phyloP scores from a whole-genome alignment of 2,797 vertebrate species.

The Coilia nasus region DNA sequence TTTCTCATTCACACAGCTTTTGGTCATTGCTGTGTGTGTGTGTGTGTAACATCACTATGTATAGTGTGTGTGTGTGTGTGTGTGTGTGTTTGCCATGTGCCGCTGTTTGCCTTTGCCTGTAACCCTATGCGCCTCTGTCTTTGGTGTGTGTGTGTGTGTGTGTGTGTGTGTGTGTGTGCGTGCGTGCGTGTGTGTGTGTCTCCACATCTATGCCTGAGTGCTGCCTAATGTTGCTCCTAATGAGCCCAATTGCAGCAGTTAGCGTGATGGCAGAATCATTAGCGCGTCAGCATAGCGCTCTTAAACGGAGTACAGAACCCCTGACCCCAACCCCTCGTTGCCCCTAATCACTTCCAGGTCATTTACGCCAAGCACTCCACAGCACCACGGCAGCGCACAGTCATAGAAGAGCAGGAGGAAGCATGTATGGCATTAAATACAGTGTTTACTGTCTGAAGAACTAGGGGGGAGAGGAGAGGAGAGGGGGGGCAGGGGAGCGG shows the following conservation, averaged over 20 bases:
- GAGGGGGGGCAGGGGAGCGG: neutral
- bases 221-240: neutral
- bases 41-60: no score
- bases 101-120: no score
- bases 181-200: no score
- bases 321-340: conserved; percentile 51
- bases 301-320: conserved; percentile 1
- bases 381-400: neutral
- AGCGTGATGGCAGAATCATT: neutral
- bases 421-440: neutral
- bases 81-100: no score
- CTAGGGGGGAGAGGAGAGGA: neutral
- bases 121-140: no score
- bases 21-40: neutral
- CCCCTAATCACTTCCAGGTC: conserved; percentile 76
- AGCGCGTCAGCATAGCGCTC: neutral
- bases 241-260: neutral
- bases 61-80: no score
- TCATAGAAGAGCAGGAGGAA: neutral
- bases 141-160: no score
- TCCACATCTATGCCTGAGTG: no score
- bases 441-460: neutral
- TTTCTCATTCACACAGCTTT: neutral
- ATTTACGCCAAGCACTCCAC: conserved; percentile 66
- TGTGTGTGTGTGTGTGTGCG: no score